Evolutionary conservation across 2,797 vertebrate genomes (phyloP).

Genomic region (Pitangus sulphuratus): DNA sequence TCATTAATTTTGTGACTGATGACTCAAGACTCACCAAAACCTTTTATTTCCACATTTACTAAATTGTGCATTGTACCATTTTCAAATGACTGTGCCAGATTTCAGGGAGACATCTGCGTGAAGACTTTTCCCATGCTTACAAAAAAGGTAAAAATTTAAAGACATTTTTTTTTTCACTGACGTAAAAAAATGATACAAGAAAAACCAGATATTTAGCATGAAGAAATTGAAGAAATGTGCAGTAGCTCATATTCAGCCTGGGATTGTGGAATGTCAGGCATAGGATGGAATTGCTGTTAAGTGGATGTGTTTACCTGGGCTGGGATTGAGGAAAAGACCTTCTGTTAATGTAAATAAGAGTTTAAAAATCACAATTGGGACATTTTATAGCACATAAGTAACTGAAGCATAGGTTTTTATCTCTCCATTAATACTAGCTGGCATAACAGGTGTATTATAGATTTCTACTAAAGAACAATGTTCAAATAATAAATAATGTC

Average conservation of each 20-base stretch:
- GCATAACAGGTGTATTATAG: background rate
- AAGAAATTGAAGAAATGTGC: slow-evolving; percentile 39
- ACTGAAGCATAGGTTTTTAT: background rate
- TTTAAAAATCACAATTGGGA: background rate
- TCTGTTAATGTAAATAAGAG: background rate
- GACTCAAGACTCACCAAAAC: slow-evolving; percentile 59
- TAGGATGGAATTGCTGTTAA: background rate
- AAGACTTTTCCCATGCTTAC: slow-evolving; percentile 57
- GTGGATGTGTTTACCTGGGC: background rate
- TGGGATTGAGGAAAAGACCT: background rate
- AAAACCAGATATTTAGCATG: background rate
- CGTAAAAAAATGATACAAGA: background rate
- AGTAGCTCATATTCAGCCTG: background rate
- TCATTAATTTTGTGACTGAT: slow-evolving; percentile 38
- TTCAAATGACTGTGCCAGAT: slow-evolving; percentile 55
- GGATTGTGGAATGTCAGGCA: accelerated
- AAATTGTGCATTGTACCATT: slow-evolving; percentile 51
- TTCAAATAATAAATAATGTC: background rate
- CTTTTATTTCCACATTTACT: slow-evolving; percentile 45
- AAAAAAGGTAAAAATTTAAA: background rate
- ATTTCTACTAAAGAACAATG: background rate
- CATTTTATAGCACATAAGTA: background rate
- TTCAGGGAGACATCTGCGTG: slow-evolving; percentile 49
- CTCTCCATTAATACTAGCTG: background rate
- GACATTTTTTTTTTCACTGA: slow-evolving; percentile 15